Evolutionary conservation across 2,113 vertebrate species (phyloP), one percentile per base, ranked within the genome.

Genomic region (Peromyscus polionotus): DNA sequence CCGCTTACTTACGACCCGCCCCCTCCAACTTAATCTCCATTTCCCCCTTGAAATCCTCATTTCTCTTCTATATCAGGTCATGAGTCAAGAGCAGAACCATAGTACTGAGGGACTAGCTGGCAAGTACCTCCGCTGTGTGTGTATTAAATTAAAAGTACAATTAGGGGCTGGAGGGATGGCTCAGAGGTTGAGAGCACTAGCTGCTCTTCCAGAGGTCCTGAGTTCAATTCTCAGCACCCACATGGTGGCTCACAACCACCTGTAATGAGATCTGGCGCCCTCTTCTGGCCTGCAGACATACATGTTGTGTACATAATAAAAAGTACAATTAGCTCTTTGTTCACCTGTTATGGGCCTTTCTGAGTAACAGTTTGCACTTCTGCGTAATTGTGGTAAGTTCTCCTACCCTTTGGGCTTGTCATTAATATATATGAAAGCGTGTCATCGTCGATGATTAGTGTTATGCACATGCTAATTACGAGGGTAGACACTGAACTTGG

Each of bases 391-490:
- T 31, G 14, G 80, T 68, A 83, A 91, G 63, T 86, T 94, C 91
- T 51, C 42, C 68, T 93, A 92, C 36, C 51, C 75, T 63, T 95
- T 26, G 8, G 80, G 70, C 76, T 91, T 95, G 42, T 94, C 36
- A 5, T 90, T 67, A 92, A 57, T 68, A 67, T 48, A 88, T 26
- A 81, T 88, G 24, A 79, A 92, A 87, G 26, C 70, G 1, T 65
- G 9, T 59, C 90, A 12, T 94, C 90, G 16, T 94, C 95, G 97
- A 91, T 81, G 88, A 54, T 61, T 90, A 95, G 63, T 86, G 45
- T 95, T 93, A 95, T 68, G 86, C 51, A 85, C 63, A 57, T 79
- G 54, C 59, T 17, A 63, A 84, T 75, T 93, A 85, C 93, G 94
- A 88, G 94, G 77, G 93, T 48, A 93, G 13, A 67, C 80, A 84